phyloP scores from a whole-genome alignment of 2,113 vertebrate species.

The Calonectris borealis region DNA sequence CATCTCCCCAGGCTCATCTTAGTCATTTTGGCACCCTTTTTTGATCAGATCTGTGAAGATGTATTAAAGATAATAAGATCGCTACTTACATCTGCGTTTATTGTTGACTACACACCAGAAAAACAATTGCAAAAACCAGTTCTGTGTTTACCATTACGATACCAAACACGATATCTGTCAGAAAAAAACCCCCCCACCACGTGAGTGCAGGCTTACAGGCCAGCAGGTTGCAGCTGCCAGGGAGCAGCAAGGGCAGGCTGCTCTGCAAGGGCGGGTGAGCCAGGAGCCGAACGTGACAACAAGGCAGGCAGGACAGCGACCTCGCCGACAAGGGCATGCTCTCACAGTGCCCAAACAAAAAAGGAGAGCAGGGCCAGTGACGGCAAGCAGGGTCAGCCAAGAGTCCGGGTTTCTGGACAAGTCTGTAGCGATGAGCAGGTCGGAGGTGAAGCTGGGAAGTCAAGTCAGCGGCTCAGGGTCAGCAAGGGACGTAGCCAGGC shows the following conservation, averaged over 20 bases:
- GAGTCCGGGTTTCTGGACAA: not conserved
- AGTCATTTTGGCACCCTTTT: not conserved
- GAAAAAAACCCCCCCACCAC: accelerated
- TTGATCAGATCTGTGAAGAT: not conserved
- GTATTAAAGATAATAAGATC: not conserved
- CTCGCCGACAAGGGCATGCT: accelerated
- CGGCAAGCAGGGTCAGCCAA: not conserved
- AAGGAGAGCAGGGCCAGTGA: not conserved
- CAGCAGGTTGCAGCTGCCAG: not conserved
- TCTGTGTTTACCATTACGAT: not conserved
- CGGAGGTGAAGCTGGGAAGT: not conserved
- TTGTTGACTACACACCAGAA: not conserved
- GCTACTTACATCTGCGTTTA: not conserved
- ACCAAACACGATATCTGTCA: not conserved
- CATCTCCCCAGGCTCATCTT: not conserved
- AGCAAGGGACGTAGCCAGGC: accelerated
- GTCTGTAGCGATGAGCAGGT: not conserved
- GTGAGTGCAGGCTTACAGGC: not conserved
- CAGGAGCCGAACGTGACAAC: accelerated
- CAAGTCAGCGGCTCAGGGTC: not conserved
- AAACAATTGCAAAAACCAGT: not conserved
- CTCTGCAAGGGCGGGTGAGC: accelerated
- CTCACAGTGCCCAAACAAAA: not conserved
- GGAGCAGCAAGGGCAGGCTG: not conserved
- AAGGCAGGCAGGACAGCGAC: not conserved